A percentile compares a stretch with the other conserved stretches of the same genome.
Evolutionary conservation across 53 echinoderm and acorn worm genomes (phyloP).

Genomic region (Antedon mediterranea): DNA sequence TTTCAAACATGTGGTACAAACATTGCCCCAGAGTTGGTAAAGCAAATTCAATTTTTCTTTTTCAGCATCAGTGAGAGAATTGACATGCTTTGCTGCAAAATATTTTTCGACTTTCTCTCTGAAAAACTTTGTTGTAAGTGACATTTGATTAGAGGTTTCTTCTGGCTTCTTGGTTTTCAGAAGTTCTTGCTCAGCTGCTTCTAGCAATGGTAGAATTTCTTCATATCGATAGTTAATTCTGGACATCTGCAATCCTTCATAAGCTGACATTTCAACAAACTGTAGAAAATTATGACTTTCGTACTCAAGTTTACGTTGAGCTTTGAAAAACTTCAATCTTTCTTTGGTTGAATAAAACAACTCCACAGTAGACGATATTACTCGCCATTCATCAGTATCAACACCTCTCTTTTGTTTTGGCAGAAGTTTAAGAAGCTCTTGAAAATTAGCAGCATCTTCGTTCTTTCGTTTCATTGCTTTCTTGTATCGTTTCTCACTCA

Average conservation of each 20-base stretch:
- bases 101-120: background rate
- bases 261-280: background rate
- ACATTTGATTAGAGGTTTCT: background rate
- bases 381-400: background rate
- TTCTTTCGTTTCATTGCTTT: slow-evolving; percentile 15
- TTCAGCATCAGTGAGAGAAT: background rate
- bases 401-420: background rate
- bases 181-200: background rate
- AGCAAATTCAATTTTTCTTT: background rate
- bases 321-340: background rate
- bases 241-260: background rate
- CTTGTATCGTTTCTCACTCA: slow-evolving; percentile 16
- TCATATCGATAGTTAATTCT: background rate
- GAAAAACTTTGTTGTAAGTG: background rate
- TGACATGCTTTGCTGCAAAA: background rate
- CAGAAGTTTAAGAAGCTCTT: slow-evolving; percentile 7
- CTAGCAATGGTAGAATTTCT: background rate
- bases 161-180: background rate
- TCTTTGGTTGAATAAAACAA: background rate
- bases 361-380: background rate
- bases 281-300: background rate
- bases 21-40: background rate
- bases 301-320: background rate
- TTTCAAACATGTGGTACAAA: background rate
- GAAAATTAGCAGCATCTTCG: slow-evolving; percentile 22